Conservation (phyloP, 2,797 vertebrate species). For the Ateles fusciceps region DNA sequence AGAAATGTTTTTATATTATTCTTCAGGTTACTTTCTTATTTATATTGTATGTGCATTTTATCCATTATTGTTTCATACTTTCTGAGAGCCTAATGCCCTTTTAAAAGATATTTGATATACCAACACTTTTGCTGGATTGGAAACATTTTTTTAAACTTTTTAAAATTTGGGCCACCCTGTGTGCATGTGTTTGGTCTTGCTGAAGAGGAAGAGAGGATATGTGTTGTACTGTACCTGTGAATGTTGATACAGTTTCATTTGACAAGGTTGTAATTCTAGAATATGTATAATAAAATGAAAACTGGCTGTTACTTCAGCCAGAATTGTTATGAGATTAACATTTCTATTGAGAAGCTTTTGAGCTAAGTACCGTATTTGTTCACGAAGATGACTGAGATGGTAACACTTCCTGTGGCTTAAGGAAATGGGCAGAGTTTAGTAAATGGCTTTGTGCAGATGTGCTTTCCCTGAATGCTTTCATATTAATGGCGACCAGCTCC, state of each 20-base stretch:
- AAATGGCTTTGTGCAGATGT: background rate
- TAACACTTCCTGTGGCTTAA: background rate
- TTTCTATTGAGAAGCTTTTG: constrained; percentile 29
- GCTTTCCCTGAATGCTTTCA: background rate
- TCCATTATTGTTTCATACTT: constrained; percentile 48
- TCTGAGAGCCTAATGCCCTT: constrained; percentile 58
- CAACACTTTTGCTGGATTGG: constrained; percentile 43
- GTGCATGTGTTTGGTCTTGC: constrained; percentile 5
- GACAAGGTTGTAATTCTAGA: constrained; percentile 40
- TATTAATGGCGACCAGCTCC: background rate
- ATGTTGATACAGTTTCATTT: background rate
- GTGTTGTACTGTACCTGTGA: constrained; percentile 56
- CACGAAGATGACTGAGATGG: background rate
- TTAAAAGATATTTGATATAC: constrained; percentile 49
- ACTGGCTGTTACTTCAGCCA: background rate
- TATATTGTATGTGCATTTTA: constrained; percentile 67
- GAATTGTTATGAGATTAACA: background rate
- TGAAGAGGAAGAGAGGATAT: constrained; percentile 48
- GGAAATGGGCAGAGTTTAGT: background rate
- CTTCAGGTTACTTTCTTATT: constrained; percentile 72
- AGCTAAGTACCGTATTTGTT: background rate
- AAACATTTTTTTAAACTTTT: constrained; percentile 53
- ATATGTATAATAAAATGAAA: constrained; percentile 19
- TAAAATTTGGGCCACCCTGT: constrained; percentile 12
- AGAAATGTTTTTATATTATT: constrained; percentile 66